phyloP scores from a whole-genome alignment of 1,140 invertebrate genomes.

The Aradophagus sp. region DNA sequence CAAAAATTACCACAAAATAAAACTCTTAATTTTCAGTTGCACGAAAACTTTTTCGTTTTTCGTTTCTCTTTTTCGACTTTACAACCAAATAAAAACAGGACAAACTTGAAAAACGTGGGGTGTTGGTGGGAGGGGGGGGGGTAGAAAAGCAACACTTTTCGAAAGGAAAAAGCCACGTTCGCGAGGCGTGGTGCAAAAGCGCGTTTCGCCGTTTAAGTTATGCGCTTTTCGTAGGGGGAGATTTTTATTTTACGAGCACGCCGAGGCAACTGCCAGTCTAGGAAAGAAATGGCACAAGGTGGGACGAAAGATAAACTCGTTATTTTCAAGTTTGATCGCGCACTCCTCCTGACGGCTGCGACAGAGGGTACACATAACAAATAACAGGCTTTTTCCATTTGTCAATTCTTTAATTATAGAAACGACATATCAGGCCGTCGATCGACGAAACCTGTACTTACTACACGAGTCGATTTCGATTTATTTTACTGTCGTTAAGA shows the following conservation, averaged over 20 bases:
- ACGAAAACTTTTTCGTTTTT: too few species aligned
- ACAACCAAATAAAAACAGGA: too few species aligned
- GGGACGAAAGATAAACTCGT: constrained; percentile 63
- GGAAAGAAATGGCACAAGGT: constrained; percentile 25
- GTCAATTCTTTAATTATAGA: constrained; percentile 17
- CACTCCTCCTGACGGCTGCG: constrained; percentile 27
- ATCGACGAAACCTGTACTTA: too few species aligned
- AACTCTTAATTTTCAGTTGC: too few species aligned
- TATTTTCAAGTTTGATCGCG: constrained; percentile 62
- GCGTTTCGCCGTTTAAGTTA: constrained; percentile 15
- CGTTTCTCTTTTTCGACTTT: too few species aligned
- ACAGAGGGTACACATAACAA: constrained; percentile 54
- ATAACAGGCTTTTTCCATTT: constrained; percentile 49
- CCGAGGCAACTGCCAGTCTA: constrained; percentile 30
- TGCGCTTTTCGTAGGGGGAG: constrained; percentile 27
- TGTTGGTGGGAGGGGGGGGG: too few species aligned
- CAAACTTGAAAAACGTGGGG: too few species aligned
- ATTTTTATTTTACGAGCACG: constrained; percentile 35
- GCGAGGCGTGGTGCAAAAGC: constrained; percentile 5
- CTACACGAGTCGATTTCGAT: too few species aligned
- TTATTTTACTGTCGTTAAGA: too few species aligned
- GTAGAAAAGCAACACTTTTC: too few species aligned
- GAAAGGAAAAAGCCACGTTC: constrained; percentile 5
- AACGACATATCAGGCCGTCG: too few species aligned
- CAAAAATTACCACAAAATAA: constrained; percentile 4